Evolutionary conservation across 2,113 vertebrate genomes (phyloP), one percentile per base, ranked within the genome.

Genomic region (Blennius ocellaris): DNA sequence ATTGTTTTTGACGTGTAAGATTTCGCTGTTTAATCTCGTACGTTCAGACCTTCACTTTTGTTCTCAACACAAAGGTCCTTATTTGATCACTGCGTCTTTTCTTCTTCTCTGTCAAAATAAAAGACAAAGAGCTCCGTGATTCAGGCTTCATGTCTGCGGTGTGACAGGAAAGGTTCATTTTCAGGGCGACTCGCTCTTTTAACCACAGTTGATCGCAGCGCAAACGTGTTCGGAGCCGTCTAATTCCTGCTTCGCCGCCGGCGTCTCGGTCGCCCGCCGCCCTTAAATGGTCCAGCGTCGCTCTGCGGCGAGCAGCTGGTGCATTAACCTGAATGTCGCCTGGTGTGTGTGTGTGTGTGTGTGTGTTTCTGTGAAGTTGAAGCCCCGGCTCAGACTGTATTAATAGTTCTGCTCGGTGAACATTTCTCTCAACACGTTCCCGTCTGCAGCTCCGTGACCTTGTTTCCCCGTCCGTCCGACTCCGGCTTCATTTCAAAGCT

Each of bases 401-500:
- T 86, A 80, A 87, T 89, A 90, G 83, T 86, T 67, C 12, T 73
- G 57, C 80, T 71, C 37, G 6, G 72, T 73, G 62, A 76, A 63
- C 74, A 70, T 73, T 75, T 79, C 69, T 78, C 72, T 80, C 76
- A 87, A 69, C 84, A 76, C 16, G 10, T 84, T 88, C 57, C 69
- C 81, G 71, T 82, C 75, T 78, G 67, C 50, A 71, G 68, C 69
- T 50, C 58, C 55, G 61, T 83, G 81, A 85, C 83, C 81, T 75
- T 81, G 80, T 85, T 82, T 75, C 15, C 73, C 83, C 73, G 66
- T 81, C 21, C 21, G 21, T 30, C 4, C 21, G 21, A 30, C 21
- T 30, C 21, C 21, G 21, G 11, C 7, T 45, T 12, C 11, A 45
- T 14, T 5, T 5, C 11, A 11, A 12, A 45, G 14, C 14, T 12